Evolutionary conservation across 2,797 vertebrate genomes (phyloP), one percentile per base, ranked within the genome.

Genomic region (Pantherophis vulpinus): DNA sequence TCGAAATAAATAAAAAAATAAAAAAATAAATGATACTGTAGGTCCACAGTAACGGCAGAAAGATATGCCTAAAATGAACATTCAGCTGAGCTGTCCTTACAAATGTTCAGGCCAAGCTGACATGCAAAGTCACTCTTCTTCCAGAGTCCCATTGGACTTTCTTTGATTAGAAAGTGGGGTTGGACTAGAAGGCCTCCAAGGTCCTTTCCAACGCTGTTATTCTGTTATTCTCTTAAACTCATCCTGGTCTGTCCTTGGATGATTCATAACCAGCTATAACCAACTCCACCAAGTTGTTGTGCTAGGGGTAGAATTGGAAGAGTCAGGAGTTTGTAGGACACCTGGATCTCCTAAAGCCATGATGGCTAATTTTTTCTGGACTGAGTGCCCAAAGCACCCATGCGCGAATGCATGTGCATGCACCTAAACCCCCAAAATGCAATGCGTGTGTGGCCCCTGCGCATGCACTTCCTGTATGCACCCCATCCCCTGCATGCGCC

Each of bases 141-240:
- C 93, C n/a, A 63, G 92, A 95, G 89, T 91, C 70, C 13, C 12
- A 2, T 47, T 95, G 91, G 91, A 95, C 94, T 27, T 94, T 94
- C 94, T 95, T 95, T 94, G 94, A 94, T 87, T 93, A 63, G 61
- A 63, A 29, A 63, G 61, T 63, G 10, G 25, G 27, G 61, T 29
- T 63, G 8, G 27, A 63, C 10, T 29, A 61, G 60, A 61, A 60
- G 59, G 25, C 8, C 59, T 10, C 23, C 59, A 60, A 61, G 60
- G 60, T 61, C 60, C 3, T 27, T 61, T 61, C 25, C 13, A 32
- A 70, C 14, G 16, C 29, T 32, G 0, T 32, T 70, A 70, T 70
- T 70, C 63, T 70, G 5, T 70, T 70, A 63, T n/a, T 63, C 61
- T n/a, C 61, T n/a, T 66, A 66, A 16, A 70, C 5, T 32, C 66